Conservation (phyloP, 2,113 vertebrate genomes). For the Rafetus swinhoei region DNA sequence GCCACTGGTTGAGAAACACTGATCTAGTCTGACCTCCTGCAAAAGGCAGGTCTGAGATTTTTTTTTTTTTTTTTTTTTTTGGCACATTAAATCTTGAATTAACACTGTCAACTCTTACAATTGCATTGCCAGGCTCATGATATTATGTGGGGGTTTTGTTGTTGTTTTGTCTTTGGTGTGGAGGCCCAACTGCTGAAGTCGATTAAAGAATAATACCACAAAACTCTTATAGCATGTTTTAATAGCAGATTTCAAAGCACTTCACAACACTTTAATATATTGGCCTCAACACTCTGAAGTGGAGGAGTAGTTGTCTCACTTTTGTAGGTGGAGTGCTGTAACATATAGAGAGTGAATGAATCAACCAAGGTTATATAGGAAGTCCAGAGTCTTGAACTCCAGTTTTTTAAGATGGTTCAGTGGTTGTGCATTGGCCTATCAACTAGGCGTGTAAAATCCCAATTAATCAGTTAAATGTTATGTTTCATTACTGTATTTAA, state of each 20-base stretch:
- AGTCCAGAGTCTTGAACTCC: background rate
- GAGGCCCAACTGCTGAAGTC: background rate
- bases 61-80: background rate
- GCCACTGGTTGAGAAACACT: background rate
- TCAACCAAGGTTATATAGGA: background rate
- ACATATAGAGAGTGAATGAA: background rate
- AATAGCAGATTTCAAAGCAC: background rate
- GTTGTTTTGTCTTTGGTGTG: background rate
- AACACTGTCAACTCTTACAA: background rate
- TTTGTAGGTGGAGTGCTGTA: background rate
- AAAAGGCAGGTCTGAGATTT: background rate
- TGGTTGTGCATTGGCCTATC: too few species aligned
- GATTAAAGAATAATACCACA: too few species aligned
- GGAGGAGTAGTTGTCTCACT: background rate
- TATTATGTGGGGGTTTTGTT: background rate
- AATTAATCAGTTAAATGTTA: too few species aligned
- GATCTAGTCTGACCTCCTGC: background rate
- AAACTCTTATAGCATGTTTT: background rate
- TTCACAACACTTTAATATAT: background rate
- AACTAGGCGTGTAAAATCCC: too few species aligned
- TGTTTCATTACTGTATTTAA: too few species aligned
- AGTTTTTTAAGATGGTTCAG: background rate
- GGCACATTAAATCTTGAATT: background rate
- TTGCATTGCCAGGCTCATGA: background rate
- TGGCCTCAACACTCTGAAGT: background rate